Percentiles rank a stretch among this genome's conserved stretches.
phyloP scores from a whole-genome alignment of 2,888 invertebrate species.

The Timema cristinae region DNA sequence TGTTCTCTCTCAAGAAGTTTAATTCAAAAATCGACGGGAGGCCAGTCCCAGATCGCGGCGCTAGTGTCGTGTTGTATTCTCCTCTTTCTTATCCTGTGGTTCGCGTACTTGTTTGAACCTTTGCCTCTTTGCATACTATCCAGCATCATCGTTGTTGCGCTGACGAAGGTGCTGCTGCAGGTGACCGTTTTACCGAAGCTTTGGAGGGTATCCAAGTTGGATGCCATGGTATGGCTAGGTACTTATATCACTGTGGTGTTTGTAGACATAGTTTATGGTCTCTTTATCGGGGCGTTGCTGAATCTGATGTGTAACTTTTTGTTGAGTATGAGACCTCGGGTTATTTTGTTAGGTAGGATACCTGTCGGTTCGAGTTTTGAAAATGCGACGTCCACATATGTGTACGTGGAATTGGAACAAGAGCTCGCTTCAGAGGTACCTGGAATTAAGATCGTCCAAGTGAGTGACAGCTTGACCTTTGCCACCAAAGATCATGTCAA shows the following conservation, averaged over 20 bases:
- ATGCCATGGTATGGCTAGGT: slow-evolving; percentile 52
- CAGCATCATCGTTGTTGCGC: background rate
- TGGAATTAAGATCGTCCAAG: background rate
- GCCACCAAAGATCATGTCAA: background rate
- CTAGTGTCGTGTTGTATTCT: slow-evolving; percentile 72
- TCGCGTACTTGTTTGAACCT: slow-evolving; percentile 83
- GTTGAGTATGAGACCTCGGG: background rate
- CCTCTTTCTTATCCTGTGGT: slow-evolving; percentile 74
- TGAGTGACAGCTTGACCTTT: background rate
- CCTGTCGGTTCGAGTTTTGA: background rate
- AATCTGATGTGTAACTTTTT: background rate
- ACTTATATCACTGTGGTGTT: slow-evolving; percentile 50
- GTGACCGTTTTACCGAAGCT: background rate
- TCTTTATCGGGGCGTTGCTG: slow-evolving; percentile 46
- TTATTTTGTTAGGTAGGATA: background rate
- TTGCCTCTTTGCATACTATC: slow-evolving; percentile 56
- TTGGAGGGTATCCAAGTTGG: slow-evolving; percentile 40
- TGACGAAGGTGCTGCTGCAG: background rate
- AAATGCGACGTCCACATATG: background rate
- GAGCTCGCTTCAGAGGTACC: background rate
- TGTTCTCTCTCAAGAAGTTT: slow-evolving; percentile 63
- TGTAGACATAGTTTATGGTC: slow-evolving; percentile 53
- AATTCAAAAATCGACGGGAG: slow-evolving; percentile 75
- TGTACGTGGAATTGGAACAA: background rate
- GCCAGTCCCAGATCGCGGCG: slow-evolving; percentile 77